Evolutionary conservation across 2,888 invertebrate genomes (phyloP), one percentile per base, ranked within the genome.

Genomic region (Athalia cordata): DNA sequence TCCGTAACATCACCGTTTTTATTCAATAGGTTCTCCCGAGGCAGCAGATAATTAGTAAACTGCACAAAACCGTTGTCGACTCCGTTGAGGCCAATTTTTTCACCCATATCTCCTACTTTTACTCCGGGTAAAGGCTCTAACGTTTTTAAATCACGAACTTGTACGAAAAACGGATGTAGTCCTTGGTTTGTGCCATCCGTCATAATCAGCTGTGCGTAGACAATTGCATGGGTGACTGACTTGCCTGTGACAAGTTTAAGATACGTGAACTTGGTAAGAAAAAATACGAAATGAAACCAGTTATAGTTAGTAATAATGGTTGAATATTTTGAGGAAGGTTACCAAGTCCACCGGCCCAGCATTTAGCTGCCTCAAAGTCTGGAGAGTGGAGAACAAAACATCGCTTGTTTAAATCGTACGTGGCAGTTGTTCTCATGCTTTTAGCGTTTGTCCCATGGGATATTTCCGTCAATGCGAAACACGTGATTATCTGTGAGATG

Each of bases 371-470:
- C 90, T 98, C 96, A 91, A 98, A 96, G 91, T 97, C 96, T 0
- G 99, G 98, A 0, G 98, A 96, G 89, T 98, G 94, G 9, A 99
- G 92, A 78, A 98, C 92, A 91, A 98, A 98, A 90, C 95, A 94
- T 91, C 95, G 92, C 13, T 94, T 93, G 55, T 90, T 89, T 0
- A 94, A 92, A 89, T 98, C 96, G 90, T 96, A 99, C 0, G 94
- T 96, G 4, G 98, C 98, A 6, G 95, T 96, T 0, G 98, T 98
- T 85, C 96, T 93, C 94, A 98, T 96, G 75, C 95, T 95, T 83
- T 96, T 96, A 4, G 97, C 97, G 91, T 99, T 98, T 55, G 97
- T 97, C 0, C 99, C 99, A 91, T 99, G 99, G 45, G 96, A 94
- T 47, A 99, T 92, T 92, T 99, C 99, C 0, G 99, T 99, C 81